Evolutionary conservation across 2,888 invertebrate genomes (phyloP), one percentile per base, ranked within the genome.

Genomic region (Bhutanitis thaidina): DNA sequence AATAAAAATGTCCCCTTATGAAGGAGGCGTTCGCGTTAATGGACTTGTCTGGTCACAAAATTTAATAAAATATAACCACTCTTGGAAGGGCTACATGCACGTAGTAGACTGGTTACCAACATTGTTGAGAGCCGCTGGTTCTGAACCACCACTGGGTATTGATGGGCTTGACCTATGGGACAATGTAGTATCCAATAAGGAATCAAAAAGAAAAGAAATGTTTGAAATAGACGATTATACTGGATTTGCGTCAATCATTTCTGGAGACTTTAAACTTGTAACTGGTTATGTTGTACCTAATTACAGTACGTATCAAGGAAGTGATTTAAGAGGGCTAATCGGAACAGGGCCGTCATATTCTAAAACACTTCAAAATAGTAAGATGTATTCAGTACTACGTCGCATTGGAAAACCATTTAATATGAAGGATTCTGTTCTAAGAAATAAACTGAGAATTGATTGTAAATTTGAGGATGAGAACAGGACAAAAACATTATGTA

Each of bases 81-180:
- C 72, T 34, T 88, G 82, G 81, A 76, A 77, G 30, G 85, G 84
- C 1, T 78, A 95, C 54, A 91, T 97, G 62, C 96, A 96, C 67
- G 91, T 96, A 2, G 91, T 91, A 8, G 97, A 97, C 74, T 95
- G 95, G 94, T 69, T 96, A 20, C 96, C 97, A 0, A 97, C 97
- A 0, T 78, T 94, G 7, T 74, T 91, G 38, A 61, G 59, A 43
- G 86, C 84, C 13, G 74, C 70, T n/a, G 81, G 78, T 34, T 61
- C 63, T 36, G 55, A 69, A 14, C 34, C 65, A 4, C 80, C 82
- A 3, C 15, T 54, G 14, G 60, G 65, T 39, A 71, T 88, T 13
- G 84, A 87, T 60, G 88, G 88, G 4, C 57, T 78, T 8, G 69
- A 84, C 59, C 69, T 77, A 7, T 89, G 89, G 89, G 58, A 77